Base-by-base conservation (phyloP, 2,888 invertebrate species). In the Nasonia oneida region DNA sequence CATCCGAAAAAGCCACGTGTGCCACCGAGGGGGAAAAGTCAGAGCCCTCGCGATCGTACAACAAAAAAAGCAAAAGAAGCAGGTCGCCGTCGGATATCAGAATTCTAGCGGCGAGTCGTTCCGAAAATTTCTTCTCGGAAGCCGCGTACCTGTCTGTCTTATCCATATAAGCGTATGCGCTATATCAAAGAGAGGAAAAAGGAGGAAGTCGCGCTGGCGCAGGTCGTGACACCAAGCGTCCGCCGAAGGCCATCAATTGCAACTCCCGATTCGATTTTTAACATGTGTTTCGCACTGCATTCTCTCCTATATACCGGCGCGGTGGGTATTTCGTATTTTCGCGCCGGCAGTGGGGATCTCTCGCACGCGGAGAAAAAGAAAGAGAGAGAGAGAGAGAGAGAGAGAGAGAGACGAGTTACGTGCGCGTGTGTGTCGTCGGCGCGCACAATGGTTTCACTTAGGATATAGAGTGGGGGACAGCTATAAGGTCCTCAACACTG, bases 401-500 rank as follows among this genome's bases (percentile, higher is more conserved):
- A 75, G 70, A 47, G 70, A 71, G 64, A 67, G 10, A 73, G 23
- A 33, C 64, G 82, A 47, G 57, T 23, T 53, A 39, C 18, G n/a
- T 3, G 61, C 37, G 83, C 53, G 29, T 29, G 29, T 1, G 29
- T 29, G 29, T 29, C 29, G 83, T 83, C 53, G 75, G 4, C 37
- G 81, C 74, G 76, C 83, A 91, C 90, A 89, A 92, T 90, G 85
- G 89, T 89, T 90, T 89, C 87, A 84, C 81, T 84, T 84, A 86
- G 79, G 83, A 57, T 87, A 87, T 81, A 87, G 89, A 85, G 87
- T 86, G 86, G 89, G 91, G 88, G 90, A 86, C 82, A 86, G 82
- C 87, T 91, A 92, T 92, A 92, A 92, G 91, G 90, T 89, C 90
- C 89, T 90, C 89, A 87, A 86, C 89, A 87, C 89, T 84, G 88